Conservation (phyloP, 2,888 invertebrate species). For the Drosophila mettleri region DNA sequence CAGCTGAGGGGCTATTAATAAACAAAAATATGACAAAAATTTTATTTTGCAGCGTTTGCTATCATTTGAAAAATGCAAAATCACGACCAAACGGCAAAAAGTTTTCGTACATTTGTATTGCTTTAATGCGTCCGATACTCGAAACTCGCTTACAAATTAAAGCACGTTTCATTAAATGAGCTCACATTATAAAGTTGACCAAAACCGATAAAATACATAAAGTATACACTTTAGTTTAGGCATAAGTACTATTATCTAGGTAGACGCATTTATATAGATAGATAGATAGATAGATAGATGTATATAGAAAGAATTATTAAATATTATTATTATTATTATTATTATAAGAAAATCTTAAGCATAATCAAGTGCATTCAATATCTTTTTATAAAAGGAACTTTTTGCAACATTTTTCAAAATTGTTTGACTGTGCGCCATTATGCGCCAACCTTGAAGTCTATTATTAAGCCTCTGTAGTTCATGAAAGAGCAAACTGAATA, state of each 20-base stretch:
- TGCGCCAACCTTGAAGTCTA: slow-evolving; percentile 30
- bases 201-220: slow-evolving; percentile 13
- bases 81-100: slow-evolving; percentile 16
- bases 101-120: slow-evolving; percentile 6
- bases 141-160: slow-evolving; percentile 31
- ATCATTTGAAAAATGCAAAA: slow-evolving; percentile 36
- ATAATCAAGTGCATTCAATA: background rate
- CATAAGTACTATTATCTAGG: background rate
- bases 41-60: slow-evolving; percentile 36
- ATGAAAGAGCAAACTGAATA: slow-evolving; percentile 3
- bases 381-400: background rate
- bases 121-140: slow-evolving; percentile 2
- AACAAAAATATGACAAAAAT: slow-evolving; percentile 61
- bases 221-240: background rate
- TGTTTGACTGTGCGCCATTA: slow-evolving; percentile 26
- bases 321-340: too few species aligned
- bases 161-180: slow-evolving; percentile 47
- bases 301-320: background rate
- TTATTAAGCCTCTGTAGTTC: slow-evolving; percentile 17
- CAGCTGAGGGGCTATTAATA: slow-evolving; percentile 61
- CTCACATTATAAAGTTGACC: slow-evolving; percentile 3
- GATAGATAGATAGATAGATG: background rate
- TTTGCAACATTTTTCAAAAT: background rate
- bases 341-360: too few species aligned
- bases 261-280: too few species aligned